Conservation (phyloP, 2,888 invertebrate genomes). For the Caenorhabditis doughertyi region DNA sequence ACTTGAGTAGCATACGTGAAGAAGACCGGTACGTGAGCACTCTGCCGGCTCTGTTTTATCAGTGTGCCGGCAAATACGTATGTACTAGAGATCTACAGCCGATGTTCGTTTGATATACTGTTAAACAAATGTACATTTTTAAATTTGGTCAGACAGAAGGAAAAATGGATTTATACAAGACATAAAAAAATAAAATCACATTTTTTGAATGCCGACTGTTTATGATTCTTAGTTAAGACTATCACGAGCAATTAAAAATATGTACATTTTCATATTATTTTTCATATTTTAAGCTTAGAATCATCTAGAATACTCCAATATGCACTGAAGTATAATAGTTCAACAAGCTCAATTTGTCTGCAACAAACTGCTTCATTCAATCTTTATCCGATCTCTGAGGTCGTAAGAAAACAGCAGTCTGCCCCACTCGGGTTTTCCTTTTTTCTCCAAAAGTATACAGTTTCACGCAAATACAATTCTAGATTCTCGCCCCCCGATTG, state of each 20-base stretch:
- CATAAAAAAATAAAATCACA: too few relatives aligned
- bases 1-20: conserved; percentile 39
- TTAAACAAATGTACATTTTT: background rate
- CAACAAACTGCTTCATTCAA: background rate
- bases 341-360: background rate
- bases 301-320: too few relatives aligned
- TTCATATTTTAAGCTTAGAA: too few relatives aligned
- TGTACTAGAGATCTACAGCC: conserved; percentile 46
- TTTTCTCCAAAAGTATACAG: conserved; percentile 59
- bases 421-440: conserved; percentile 19
- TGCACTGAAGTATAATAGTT: too few relatives aligned
- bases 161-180: too few relatives aligned
- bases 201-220: too few relatives aligned
- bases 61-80: conserved; percentile 44
- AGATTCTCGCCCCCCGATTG: conserved; percentile 49
- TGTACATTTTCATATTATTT: too few relatives aligned
- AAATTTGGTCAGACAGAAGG: too few relatives aligned
- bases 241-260: too few relatives aligned
- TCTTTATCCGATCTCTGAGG: conserved; percentile 8
- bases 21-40: conserved; percentile 59
- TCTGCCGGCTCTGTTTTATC: conserved; percentile 48
- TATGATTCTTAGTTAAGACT: too few relatives aligned
- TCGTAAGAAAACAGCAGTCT: conserved; percentile 9
- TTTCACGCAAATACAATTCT: conserved; percentile 64
- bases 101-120: conserved; percentile 38